Percentiles rank a stretch among this genome's conserved stretches.
These are phyloP conservation scores for Anastrepha ludens DNA, from an alignment of 1,140 invertebrate genomes.

Conservation along the genomic window DNA sequence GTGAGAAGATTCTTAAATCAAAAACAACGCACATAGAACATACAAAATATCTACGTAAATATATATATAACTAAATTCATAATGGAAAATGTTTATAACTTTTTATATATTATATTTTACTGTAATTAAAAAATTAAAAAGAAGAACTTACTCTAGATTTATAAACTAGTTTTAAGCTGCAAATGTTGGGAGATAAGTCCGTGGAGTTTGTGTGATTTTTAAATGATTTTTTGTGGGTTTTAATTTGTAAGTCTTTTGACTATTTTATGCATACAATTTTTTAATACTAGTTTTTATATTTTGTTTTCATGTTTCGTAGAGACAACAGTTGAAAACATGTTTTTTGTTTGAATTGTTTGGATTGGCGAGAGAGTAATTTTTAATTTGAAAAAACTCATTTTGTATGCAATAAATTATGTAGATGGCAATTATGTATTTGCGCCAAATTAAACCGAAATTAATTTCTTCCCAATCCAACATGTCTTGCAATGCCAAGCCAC, in stretches of 20 bases:
- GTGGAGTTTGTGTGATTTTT: constrained; percentile 41
- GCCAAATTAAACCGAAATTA: too few relatives aligned
- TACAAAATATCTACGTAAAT: not conserved
- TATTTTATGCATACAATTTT: not conserved
- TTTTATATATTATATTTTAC: not conserved
- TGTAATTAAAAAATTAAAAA: not conserved
- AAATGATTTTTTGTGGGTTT: constrained; percentile 1
- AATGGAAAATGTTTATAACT: not conserved
- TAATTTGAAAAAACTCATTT: too few relatives aligned
- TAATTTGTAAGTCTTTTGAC: not conserved
- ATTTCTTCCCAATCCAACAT: too few relatives aligned
- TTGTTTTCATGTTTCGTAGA: not conserved
- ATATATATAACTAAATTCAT: not conserved
- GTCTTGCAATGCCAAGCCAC: too few relatives aligned
- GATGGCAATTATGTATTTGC: too few relatives aligned
- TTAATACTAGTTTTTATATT: not conserved
- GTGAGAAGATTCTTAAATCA: not conserved
- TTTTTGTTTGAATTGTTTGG: too few relatives aligned
- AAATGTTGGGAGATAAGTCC: not conserved
- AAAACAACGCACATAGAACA: not conserved
- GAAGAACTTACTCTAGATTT: not conserved
- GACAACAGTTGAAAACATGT: too few relatives aligned
- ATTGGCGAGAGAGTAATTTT: too few relatives aligned
- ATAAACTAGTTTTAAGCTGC: not conserved
- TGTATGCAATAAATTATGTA: too few relatives aligned